Conservation (phyloP, 30 jellyfish, hydroid and myxozoan genomes). For the Clytia hemisphaerica region DNA sequence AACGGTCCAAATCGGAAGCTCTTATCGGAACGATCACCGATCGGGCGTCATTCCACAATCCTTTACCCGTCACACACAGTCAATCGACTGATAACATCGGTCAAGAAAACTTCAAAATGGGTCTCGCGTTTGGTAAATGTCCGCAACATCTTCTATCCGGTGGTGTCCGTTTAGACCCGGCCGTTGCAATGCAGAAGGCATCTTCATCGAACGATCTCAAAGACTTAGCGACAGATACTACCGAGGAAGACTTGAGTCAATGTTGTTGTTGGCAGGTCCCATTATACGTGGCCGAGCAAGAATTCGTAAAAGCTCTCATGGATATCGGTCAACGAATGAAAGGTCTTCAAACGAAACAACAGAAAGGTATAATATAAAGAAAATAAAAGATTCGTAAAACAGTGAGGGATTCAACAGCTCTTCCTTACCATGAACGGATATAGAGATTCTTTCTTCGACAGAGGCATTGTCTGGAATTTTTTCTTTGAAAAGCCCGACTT, state of each 20-base stretch:
- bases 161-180: too few relatives aligned
- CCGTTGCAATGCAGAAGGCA: background rate
- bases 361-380: constrained; percentile 69
- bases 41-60: constrained; percentile 7
- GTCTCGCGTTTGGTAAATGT: constrained; percentile 96
- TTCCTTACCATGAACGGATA: too few relatives aligned
- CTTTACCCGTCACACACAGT: constrained; percentile 46
- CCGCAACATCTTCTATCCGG: constrained; percentile 35
- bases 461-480: too few relatives aligned
- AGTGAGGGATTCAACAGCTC: too few relatives aligned
- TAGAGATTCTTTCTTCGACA: too few relatives aligned
- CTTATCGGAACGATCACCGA: constrained; percentile 70
- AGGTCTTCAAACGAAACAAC: constrained; percentile 74
- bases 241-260: constrained; percentile 12
- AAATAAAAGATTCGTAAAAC: too few relatives aligned
- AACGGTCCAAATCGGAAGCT: constrained; percentile 93
- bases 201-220: constrained; percentile 6
- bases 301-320: constrained; percentile 77
- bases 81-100: constrained; percentile 80
- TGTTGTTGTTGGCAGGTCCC: constrained; percentile 96
- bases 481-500: too few relatives aligned
- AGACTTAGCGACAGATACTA: background rate
- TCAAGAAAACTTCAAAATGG: constrained; percentile 58
- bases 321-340: constrained; percentile 85
- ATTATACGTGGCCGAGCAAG: constrained; percentile 90